Evolutionary conservation across 1,140 invertebrate genomes (phyloP).

Genomic region (Papilio glaucus): DNA sequence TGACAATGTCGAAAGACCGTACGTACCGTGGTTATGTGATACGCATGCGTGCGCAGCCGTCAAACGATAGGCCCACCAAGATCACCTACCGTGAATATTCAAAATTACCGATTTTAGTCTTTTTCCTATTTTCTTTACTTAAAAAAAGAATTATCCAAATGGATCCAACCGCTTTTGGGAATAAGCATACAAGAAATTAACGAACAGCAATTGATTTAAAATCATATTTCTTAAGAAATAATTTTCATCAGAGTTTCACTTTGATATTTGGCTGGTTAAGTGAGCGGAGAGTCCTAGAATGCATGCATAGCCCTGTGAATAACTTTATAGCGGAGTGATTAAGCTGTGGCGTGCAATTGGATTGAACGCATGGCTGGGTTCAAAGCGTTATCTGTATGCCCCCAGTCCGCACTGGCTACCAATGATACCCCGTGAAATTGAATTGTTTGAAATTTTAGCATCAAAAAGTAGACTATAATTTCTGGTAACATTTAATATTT

Average conservation of each 20-base stretch:
- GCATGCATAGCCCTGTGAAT: not conserved
- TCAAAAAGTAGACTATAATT: not conserved
- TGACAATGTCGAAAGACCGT: too few relatives aligned
- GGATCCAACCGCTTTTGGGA: too few relatives aligned
- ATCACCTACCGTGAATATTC: too few relatives aligned
- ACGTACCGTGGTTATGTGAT: too few relatives aligned
- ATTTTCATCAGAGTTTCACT: constrained; percentile 1
- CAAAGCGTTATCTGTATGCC: not conserved
- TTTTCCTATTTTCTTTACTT: too few relatives aligned
- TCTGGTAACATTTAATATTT: too few relatives aligned
- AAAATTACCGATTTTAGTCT: too few relatives aligned
- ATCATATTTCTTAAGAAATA: not conserved
- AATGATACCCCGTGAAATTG: constrained; percentile 1
- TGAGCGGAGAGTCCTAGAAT: not conserved
- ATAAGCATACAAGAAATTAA: too few relatives aligned
- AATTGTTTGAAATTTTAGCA: not conserved
- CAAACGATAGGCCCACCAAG: too few relatives aligned
- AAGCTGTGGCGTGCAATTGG: constrained; percentile 15
- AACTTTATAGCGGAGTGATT: constrained; percentile 13
- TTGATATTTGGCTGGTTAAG: not conserved
- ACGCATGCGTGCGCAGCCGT: too few relatives aligned
- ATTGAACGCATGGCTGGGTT: constrained; percentile 2
- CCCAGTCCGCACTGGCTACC: constrained; percentile 10
- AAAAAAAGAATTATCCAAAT: too few relatives aligned
- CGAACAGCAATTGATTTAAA: too few relatives aligned